Conservation (phyloP, 1,140 invertebrate species). For the Drosophila kikkawai region DNA sequence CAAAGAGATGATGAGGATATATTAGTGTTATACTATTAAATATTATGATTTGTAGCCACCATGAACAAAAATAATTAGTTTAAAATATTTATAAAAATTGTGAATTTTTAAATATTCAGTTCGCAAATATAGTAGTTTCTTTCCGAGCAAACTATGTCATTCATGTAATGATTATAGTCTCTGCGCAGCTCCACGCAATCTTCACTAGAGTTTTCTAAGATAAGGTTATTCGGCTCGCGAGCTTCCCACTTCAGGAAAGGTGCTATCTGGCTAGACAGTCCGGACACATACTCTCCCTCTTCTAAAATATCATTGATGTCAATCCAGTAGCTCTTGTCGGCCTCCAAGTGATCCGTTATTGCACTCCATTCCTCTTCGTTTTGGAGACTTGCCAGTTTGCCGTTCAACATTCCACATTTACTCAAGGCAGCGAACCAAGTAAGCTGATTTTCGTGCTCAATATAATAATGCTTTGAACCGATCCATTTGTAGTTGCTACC, state of each 20-base stretch:
- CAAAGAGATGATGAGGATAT: no score
- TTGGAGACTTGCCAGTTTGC: background rate
- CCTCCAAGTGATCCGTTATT: background rate
- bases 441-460: background rate
- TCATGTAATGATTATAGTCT: slow-evolving; percentile 6
- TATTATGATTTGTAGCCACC: no score
- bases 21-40: no score
- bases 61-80: no score
- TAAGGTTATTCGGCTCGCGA: background rate
- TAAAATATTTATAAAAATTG: no score
- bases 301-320: background rate
- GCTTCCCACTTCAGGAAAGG: background rate
- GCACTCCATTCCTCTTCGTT: background rate
- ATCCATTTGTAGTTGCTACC: background rate
- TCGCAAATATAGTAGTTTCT: background rate
- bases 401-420: fast-evolving
- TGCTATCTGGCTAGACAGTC: background rate
- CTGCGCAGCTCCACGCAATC: background rate
- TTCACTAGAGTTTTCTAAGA: background rate
- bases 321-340: slow-evolving; percentile 1
- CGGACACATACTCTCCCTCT: background rate
- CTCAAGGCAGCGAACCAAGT: fast-evolving
- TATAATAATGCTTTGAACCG: background rate
- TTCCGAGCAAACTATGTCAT: background rate
- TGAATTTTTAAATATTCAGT: no score